Evolutionary conservation across 2,888 invertebrate genomes (phyloP).

Genomic region (Eremobia ochroleuca): DNA sequence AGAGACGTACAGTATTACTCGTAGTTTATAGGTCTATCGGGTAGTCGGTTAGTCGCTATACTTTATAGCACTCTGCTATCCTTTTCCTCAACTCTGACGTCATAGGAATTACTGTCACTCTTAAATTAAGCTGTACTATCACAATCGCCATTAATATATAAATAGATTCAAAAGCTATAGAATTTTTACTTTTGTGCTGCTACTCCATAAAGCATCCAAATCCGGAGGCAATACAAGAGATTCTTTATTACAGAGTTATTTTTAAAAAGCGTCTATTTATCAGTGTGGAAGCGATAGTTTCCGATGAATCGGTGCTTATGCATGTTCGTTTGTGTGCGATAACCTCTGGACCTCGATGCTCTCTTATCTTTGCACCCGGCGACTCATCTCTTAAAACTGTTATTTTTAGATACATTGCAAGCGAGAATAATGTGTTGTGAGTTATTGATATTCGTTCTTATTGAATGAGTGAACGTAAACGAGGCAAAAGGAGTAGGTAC

Average conservation of each 20-base stretch:
- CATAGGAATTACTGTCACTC: constrained; percentile 10
- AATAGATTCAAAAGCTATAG: background rate
- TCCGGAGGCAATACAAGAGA: constrained; percentile 40
- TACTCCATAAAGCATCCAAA: constrained; percentile 28
- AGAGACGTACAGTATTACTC: too few relatives aligned
- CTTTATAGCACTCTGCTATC: background rate
- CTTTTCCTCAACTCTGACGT: background rate
- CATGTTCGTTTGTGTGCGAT: constrained; percentile 61
- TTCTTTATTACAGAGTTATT: constrained; percentile 51
- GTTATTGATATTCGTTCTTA: constrained; percentile 5
- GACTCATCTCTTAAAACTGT: constrained; percentile 58
- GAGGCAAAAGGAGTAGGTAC: background rate
- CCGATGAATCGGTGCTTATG: constrained; percentile 60
- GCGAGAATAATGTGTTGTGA: constrained; percentile 17
- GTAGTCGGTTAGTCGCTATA: background rate
- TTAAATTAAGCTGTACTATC: background rate
- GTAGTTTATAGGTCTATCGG: too few relatives aligned
- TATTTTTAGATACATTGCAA: constrained; percentile 62
- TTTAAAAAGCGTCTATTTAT: constrained; percentile 57
- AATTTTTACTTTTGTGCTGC: constrained; percentile 3
- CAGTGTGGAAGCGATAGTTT: constrained; percentile 47
- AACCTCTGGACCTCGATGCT: constrained; percentile 57
- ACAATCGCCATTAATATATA: constrained; percentile 3
- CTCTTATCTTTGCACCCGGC: constrained; percentile 57
- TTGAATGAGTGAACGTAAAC: background rate